phyloP scores from a whole-genome alignment of 2,888 invertebrate genomes.

The Theristus sp. region DNA sequence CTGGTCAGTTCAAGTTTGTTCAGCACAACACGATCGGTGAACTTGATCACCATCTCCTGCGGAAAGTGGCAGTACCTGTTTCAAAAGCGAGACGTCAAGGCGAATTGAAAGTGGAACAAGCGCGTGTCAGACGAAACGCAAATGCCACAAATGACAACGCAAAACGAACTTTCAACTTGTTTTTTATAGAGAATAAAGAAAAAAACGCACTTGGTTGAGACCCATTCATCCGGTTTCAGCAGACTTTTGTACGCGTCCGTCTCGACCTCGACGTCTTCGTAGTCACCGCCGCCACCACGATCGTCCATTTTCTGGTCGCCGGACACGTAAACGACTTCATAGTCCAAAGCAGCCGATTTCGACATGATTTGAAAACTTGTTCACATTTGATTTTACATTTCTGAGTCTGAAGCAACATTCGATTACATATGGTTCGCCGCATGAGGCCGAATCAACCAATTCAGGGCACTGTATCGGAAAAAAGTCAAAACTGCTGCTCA shows the following conservation, averaged over 20 bases:
- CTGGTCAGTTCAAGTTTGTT: slow-evolving; percentile 73
- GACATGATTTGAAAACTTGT: background rate
- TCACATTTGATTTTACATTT: no score
- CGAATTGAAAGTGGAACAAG: no score
- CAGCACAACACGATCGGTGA: slow-evolving; percentile 52
- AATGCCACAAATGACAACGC: no score
- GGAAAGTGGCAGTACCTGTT: slow-evolving; percentile 48
- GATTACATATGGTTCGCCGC: no score
- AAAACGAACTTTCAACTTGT: no score
- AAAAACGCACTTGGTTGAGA: background rate
- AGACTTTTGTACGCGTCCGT: background rate
- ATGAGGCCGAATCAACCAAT: no score
- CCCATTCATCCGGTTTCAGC: background rate
- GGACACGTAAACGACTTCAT: background rate
- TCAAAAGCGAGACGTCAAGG: no score
- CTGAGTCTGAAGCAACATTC: no score
- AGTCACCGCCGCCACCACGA: background rate
- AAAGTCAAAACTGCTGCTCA: no score
- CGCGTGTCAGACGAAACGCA: no score
- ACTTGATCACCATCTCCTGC: slow-evolving; percentile 67
- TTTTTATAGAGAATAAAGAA: no score
- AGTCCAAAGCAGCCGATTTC: background rate
- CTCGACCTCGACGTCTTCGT: background rate
- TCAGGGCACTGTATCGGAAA: no score
- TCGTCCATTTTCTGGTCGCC: background rate